Base-by-base conservation (phyloP, 2,113 vertebrate species). In the Zosterops lateralis region DNA sequence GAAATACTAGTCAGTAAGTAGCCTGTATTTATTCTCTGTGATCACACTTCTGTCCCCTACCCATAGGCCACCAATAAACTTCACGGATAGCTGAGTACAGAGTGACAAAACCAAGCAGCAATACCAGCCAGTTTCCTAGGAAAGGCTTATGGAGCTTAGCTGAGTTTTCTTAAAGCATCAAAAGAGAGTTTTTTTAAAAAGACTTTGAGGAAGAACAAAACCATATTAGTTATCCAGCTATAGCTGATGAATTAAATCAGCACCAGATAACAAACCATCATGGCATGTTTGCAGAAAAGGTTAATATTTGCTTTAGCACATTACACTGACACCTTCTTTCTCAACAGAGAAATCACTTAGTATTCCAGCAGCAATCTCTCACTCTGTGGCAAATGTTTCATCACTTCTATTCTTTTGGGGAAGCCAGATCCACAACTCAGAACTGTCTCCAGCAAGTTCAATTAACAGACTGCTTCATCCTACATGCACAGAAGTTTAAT, bases 401-500 rank as follows among this genome's bases (percentile, higher is more conserved):
- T 61, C 50, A 66, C 60, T 84, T 65, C 70, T 84, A 9, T 65
- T 78, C 16, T 57, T 84, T 51, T 50, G 38, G 47, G 32, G 48
- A 94, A 87, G 70, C 31, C 70, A 89, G 77, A 82, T 48, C 45
- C 42, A 72, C 62, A 89, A 60, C 31, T 61, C 48, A 29, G 51
- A 90, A 79, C 25, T 50, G n/a, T 54, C 18, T 82, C 61, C 50
- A 79, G 80, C 62, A 87, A 50, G 22, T 62, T 56, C 54, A 81
- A 12, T 44, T 84, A 84, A 42, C 68, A 95, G 28, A 51, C 67
- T 28, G 4, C 54, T 95, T 80, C 68, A 87, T 42, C 64, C 64
- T 62, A 81, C 78, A 82, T 36, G 29, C 38, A 77, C 17, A 25
- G 51, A 26, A 67, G 64, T 83, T 94, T 83, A 92, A 91, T 88